A percentile compares a stretch with the other conserved stretches of the same genome.
phyloP scores from a whole-genome alignment of 2,888 invertebrate genomes.

The Drosophila fulvimacula region DNA sequence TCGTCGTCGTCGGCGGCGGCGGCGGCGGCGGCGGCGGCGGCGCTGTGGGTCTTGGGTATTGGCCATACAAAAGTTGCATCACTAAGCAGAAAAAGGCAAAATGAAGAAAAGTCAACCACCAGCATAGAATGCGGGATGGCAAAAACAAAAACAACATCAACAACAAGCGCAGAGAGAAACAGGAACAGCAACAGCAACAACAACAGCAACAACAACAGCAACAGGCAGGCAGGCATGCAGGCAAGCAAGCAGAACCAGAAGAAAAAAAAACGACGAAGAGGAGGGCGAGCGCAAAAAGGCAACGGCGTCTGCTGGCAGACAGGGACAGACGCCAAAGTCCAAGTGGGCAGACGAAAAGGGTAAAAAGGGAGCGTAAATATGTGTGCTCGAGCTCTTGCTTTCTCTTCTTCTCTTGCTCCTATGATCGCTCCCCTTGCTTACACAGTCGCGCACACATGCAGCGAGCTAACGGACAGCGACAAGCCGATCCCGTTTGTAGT shows the following conservation, averaged over 20 bases:
- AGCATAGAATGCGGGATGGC: constrained; percentile 81
- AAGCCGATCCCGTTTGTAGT: constrained; percentile 62
- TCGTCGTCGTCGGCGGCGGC: constrained; percentile 4
- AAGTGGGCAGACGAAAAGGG: constrained; percentile 49
- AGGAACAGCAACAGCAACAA: constrained; percentile 9
- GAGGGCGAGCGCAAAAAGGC: constrained; percentile 27
- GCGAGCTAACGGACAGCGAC: constrained; percentile 49
- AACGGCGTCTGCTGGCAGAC: constrained; percentile 25
- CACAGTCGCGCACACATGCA: constrained; percentile 27
- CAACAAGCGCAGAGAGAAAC: constrained; percentile 24
- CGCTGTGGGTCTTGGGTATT: constrained; percentile 27
- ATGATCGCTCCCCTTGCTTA: constrained; percentile 10
- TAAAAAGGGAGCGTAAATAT: constrained; percentile 47
- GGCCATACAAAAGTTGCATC: constrained; percentile 69
- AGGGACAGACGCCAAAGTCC: constrained; percentile 49
- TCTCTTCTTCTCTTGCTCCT: background rate
- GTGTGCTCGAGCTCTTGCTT: constrained; percentile 9
- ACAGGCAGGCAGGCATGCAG: background rate
- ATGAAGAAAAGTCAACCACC: constrained; percentile 82
- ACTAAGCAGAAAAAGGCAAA: constrained; percentile 71
- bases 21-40: too few relatives aligned
- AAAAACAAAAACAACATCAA: constrained; percentile 33
- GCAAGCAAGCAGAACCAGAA: constrained; percentile 56
- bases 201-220: constrained; percentile 10
- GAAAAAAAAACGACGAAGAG: constrained; percentile 19